Conservation (phyloP, 92 coral and sea anemone species). For the Diadumene lineata region DNA sequence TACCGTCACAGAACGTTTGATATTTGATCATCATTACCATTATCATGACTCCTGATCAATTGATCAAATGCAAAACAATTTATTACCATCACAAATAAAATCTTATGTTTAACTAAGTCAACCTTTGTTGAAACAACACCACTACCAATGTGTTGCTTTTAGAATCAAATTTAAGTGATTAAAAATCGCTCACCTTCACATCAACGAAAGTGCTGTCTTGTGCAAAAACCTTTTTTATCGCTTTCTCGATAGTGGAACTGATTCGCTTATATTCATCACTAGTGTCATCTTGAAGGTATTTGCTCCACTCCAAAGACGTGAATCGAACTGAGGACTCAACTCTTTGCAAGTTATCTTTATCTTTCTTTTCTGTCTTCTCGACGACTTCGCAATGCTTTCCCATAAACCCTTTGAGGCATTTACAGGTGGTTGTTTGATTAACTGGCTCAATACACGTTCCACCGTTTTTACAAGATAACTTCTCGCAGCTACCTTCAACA, state of each 20-base stretch:
- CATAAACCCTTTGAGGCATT: conserved; percentile 25
- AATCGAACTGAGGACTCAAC: conserved; percentile 45
- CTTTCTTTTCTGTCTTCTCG: background rate
- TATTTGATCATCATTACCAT: background rate
- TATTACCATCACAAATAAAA: no score
- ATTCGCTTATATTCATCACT: conserved; percentile 9
- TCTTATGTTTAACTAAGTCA: no score
- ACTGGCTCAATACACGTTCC: conserved; percentile 19
- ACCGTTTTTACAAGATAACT: conserved; percentile 38
- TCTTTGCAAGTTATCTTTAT: background rate
- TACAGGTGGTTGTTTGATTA: conserved; percentile 6
- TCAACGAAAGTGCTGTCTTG: conserved; percentile 33
- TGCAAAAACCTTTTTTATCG: conserved; percentile 21
- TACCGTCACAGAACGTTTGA: background rate
- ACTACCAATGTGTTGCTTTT: no score
- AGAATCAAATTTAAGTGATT: no score
- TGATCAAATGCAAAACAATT: no score
- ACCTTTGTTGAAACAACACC: no score
- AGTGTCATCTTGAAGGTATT: conserved; percentile 16
- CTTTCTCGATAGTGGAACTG: conserved; percentile 36
- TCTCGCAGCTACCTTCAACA: conserved; percentile 13
- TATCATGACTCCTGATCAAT: background rate
- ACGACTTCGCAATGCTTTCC: conserved; percentile 34
- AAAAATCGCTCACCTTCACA: conserved; percentile 16
- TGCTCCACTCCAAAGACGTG: conserved; percentile 46